Base-by-base conservation (phyloP, 2,797 vertebrate genomes). In the Myotis daubentonii region DNA sequence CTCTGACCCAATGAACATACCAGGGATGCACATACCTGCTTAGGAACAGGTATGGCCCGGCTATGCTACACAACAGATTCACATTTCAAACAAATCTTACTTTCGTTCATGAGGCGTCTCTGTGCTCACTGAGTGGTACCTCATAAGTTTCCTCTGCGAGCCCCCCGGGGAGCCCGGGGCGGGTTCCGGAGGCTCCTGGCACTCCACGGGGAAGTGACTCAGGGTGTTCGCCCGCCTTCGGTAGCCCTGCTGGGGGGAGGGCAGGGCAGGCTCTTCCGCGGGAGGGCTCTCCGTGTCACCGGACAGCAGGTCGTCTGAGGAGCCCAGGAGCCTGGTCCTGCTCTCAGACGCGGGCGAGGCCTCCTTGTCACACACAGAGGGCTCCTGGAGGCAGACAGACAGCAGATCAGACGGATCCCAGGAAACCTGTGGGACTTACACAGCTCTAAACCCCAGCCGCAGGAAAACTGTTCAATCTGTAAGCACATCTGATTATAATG, bases 111-210 rank as follows among this genome's bases (percentile, higher is more conserved):
- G 99, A 87, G 99, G 99, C 10, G 98, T 99, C 98, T 99, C 99
- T 51, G 99, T 99, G 99, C 99, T 99, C 98, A 99, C 99, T 4
- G 99, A 99, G 98, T 99, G 99, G 98, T 99, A 99, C 97, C 99
- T 99, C 98, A 99, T 98, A 74, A 99, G 99, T 96, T 99, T 99
- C 96, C 99, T 99, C 83, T 99, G 99, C 19, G 97, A 97, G 96
- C 98, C 95, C 13, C 98, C 97, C 0, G 98, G 97, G 0, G 97
- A 98, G 15, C 98, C 98, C 98, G 98, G 98, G 0, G 97, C 92
- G 0, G 98, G 88, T 75, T 97, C 97, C 16, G 93, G 96, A 82
- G 98, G 96, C 3, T 98, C 98, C 95, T 97, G 98, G 86, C 97
- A 97, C 13, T 98, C 98, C 0, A 97, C 97, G 0, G 99, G 98